Evolutionary conservation across 2,113 vertebrate species (phyloP), one percentile per base, ranked within the genome.

Genomic region (Salvator merianae): DNA sequence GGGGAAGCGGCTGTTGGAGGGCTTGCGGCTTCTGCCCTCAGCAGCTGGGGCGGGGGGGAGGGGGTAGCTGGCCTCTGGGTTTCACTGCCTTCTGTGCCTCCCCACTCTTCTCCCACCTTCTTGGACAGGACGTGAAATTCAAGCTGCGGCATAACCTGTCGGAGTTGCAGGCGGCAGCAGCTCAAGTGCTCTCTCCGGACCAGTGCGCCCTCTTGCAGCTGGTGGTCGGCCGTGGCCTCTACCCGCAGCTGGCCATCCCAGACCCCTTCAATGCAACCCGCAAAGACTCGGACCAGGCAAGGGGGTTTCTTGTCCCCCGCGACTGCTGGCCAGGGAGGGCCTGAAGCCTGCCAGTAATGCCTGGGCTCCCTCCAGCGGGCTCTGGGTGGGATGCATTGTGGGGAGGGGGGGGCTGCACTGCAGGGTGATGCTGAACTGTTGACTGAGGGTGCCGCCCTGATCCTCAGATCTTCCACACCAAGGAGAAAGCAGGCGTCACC

Each of bases 271-370:
- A 99, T 91, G 81, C 95, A 24, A 89, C 93, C 85, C 97, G 98
- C 76, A 98, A 97, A 84, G 97, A 98, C 91, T 98, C 98, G 0
- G 98, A 99, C 3, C 98, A 99, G 98, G 98, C 97, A 14, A 72
- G 83, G 47, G 7, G 0, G 13, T 1, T 0, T 7, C 4, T 3
- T 55, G 16, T 3, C 5, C 3, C 0, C n/a, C n/a, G n/a, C n/a
- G n/a, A n/a, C n/a, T n/a, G n/a, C n/a, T n/a, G n/a, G n/a, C n/a
- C n/a, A n/a, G n/a, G n/a, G n/a, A n/a, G n/a, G n/a, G n/a, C n/a
- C n/a, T n/a, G n/a, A 47, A 47, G 43, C 43, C 43, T 47, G 43
- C n/a, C n/a, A n/a, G 50, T 14, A 20, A 20, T 59, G 55, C 16
- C 3, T 59, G 55, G 55, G 10, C 43, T 47, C 55, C 2, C 20